These are phyloP conservation scores for Urocitellus parryii DNA, from an alignment of 2,113 vertebrate species.

Conservation along the genomic window DNA sequence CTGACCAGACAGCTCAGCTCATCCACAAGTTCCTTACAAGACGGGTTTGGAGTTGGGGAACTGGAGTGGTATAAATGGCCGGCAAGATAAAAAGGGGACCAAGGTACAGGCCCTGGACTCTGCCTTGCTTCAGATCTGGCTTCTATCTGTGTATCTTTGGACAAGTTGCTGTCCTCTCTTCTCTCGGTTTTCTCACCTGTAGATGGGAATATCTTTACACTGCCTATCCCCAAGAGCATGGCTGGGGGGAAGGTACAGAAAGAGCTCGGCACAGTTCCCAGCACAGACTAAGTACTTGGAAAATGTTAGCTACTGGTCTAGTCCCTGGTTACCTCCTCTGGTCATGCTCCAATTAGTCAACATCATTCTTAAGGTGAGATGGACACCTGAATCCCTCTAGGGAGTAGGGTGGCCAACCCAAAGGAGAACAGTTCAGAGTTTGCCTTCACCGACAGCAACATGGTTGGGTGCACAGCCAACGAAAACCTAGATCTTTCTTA, in stretches of 20 bases:
- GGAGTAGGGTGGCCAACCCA: not conserved
- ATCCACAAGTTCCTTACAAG: not conserved
- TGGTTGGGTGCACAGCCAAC: not conserved
- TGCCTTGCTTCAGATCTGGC: not conserved
- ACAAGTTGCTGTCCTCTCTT: not conserved
- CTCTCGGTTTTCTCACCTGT: not conserved
- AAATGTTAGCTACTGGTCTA: not conserved
- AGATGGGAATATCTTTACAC: not conserved
- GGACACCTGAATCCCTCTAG: not conserved
- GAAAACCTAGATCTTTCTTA: not conserved
- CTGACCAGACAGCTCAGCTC: not conserved
- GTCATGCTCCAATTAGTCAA: not conserved
- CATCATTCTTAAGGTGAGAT: not conserved
- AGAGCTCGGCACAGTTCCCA: not conserved
- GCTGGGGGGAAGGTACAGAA: not conserved
- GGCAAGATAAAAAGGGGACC: not conserved
- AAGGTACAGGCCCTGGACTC: not conserved
- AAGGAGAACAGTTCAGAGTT: not conserved
- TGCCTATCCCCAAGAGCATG: not conserved
- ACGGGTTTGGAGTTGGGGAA: not conserved
- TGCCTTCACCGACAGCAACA: not conserved
- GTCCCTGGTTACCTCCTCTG: not conserved
- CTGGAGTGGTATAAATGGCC: rapidly evolving
- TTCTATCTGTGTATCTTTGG: not conserved
- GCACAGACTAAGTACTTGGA: not conserved